These are phyloP conservation scores for Yponomeuta evonymella DNA, from an alignment of 2,888 invertebrate species.

Conservation along the genomic window DNA sequence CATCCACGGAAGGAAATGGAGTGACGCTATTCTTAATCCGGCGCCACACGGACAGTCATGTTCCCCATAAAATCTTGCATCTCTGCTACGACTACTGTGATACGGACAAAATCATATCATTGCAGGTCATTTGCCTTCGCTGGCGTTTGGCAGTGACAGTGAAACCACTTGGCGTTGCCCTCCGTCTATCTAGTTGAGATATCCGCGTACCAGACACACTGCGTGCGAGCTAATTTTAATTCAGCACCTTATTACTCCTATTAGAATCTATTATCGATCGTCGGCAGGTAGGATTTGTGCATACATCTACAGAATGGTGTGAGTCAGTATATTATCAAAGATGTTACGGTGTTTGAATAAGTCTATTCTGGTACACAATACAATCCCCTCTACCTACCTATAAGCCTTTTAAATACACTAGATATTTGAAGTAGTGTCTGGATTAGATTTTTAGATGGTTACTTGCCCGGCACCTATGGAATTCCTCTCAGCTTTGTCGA, in stretches of 20 bases:
- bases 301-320: not conserved
- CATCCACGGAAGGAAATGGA: too few relatives aligned
- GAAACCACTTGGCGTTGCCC: slow-evolving; percentile 3
- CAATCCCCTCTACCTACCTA: too few relatives aligned
- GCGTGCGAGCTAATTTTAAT: not conserved
- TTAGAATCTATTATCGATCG: not conserved
- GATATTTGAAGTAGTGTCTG: too few relatives aligned
- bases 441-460: too few relatives aligned
- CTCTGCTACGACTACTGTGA: too few relatives aligned
- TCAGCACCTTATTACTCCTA: not conserved
- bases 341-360: not conserved
- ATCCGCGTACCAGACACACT: not conserved
- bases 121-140: slow-evolving; percentile 15
- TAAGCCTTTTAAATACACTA: too few relatives aligned
- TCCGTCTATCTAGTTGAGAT: not conserved
- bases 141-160: slow-evolving; percentile 16
- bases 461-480: too few relatives aligned
- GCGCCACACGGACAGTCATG: too few relatives aligned
- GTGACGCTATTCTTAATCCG: too few relatives aligned
- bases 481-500: too few relatives aligned
- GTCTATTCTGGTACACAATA: too few relatives aligned
- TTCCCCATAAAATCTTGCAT: too few relatives aligned
- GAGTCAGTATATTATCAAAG: not conserved
- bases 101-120: not conserved
- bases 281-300: not conserved